Evolutionary conservation across 2,113 vertebrate species (phyloP).

Genomic region (Elaphurus davidianus): DNA sequence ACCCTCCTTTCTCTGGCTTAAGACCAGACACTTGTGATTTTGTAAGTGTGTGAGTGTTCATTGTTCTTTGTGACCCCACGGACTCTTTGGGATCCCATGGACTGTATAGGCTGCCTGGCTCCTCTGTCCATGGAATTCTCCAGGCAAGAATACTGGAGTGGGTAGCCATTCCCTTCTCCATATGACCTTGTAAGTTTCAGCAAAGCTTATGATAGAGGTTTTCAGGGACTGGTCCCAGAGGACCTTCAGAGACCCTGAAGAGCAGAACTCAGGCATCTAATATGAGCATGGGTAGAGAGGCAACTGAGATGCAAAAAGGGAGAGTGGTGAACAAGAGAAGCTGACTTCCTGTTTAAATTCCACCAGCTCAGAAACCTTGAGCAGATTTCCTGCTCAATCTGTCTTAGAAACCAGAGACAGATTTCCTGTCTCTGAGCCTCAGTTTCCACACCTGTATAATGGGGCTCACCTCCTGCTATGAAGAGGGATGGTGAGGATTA

Average conservation of each 20-base stretch:
- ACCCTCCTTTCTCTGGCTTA: not conserved
- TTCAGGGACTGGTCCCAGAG: not conserved
- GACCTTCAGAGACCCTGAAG: not conserved
- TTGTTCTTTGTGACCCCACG: not conserved
- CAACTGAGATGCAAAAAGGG: not conserved
- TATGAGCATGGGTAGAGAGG: rapidly evolving
- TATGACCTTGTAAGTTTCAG: not conserved
- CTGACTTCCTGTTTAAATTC: not conserved
- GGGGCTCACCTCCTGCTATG: not conserved
- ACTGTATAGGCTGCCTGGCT: not conserved
- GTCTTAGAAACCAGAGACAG: no score
- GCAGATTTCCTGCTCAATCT: not conserved
- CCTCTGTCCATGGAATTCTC: not conserved
- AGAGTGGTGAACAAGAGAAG: not conserved
- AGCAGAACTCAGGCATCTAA: not conserved
- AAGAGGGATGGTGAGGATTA: not conserved
- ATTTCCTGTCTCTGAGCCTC: not conserved
- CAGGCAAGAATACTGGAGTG: not conserved
- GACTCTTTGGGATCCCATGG: not conserved
- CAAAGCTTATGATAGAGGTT: not conserved
- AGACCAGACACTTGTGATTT: not conserved
- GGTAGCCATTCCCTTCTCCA: not conserved
- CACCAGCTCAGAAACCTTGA: not conserved
- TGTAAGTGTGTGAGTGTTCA: not conserved
- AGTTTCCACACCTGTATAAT: not conserved